These are phyloP conservation scores for Bryconaethiops microstoma DNA, from an alignment of 2,797 vertebrate species.

Conservation along the genomic window DNA sequence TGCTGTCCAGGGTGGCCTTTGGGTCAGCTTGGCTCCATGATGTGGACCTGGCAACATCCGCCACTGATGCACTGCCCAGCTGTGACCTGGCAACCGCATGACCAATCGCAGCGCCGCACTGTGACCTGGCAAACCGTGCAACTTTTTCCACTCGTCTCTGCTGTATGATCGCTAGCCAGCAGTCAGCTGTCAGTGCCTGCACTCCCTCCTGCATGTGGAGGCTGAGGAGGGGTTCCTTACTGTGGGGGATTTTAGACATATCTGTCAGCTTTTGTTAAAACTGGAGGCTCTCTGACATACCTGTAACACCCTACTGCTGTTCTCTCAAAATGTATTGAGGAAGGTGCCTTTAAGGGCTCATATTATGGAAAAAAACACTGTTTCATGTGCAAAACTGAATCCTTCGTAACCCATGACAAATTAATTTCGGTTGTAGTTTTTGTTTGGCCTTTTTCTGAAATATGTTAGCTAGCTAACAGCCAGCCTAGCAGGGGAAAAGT, in stretches of 20 bases:
- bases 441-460: no score
- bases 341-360: not conserved
- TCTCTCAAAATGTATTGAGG: not conserved
- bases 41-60: conserved; percentile 64
- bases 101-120: conserved; percentile 58
- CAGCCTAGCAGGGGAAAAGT: no score
- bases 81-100: conserved; percentile 61
- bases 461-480: no score
- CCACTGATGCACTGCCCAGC: conserved; percentile 59
- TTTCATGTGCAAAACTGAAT: no score
- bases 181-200: conserved; percentile 52
- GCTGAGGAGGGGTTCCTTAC: conserved; percentile 41
- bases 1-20: conserved; percentile 1
- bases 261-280: conserved; percentile 26
- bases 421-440: no score
- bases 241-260: conserved; percentile 33
- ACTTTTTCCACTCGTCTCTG: conserved; percentile 31
- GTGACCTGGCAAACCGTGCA: conserved; percentile 60
- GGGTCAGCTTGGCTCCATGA: conserved; percentile 35
- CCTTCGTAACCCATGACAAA: no score
- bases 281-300: not conserved
- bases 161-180: conserved; percentile 54
- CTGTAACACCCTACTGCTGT: no score
- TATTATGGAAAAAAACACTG: no score
- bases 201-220: conserved; percentile 49